Conservation (phyloP, 23 tunicate species). For the Aplidium turbinatum region DNA sequence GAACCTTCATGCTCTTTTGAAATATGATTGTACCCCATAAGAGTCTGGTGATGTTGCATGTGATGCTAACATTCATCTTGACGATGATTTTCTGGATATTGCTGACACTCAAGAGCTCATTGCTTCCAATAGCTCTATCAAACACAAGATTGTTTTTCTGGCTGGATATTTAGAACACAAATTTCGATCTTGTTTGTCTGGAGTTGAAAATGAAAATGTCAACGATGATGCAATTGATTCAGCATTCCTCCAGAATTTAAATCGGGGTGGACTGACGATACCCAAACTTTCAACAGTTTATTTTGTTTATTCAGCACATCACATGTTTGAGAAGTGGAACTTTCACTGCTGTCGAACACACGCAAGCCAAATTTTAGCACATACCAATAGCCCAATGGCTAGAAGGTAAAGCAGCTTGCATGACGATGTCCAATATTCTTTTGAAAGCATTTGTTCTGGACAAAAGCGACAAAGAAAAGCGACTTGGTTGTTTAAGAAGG, state of each 20-base stretch:
- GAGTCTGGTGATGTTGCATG: conserved; percentile 11
- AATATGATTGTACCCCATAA: conserved; percentile 11
- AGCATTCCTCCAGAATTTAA: conserved; percentile 8
- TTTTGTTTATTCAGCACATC: neutral
- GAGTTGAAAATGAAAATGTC: neutral
- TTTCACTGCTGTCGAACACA: conserved; percentile 22
- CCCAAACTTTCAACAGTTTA: conserved; percentile 21
- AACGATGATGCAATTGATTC: conserved; percentile 12
- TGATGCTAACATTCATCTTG: neutral
- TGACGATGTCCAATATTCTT: conserved; percentile 14
- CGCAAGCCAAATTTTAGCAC: conserved; percentile 6
- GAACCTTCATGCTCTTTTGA: conserved; percentile 1
- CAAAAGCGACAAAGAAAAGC: conserved; percentile 17
- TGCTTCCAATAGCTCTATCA: neutral
- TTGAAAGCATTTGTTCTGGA: conserved; percentile 8
- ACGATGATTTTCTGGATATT: neutral
- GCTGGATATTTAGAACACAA: conserved; percentile 24
- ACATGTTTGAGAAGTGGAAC: neutral
- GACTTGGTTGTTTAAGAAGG: no score
- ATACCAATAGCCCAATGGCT: conserved; percentile 14
- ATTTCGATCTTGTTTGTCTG: conserved; percentile 10
- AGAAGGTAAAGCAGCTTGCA: conserved; percentile 4
- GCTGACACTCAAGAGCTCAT: conserved; percentile 18
- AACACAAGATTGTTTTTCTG: conserved; percentile 12
- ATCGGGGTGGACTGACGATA: conserved; percentile 10